A percentile compares a stretch with the other conserved stretches of the same genome.
These are phyloP conservation scores for Clinocottus analis DNA, from an alignment of 2,113 vertebrate species.

Conservation along the genomic window DNA sequence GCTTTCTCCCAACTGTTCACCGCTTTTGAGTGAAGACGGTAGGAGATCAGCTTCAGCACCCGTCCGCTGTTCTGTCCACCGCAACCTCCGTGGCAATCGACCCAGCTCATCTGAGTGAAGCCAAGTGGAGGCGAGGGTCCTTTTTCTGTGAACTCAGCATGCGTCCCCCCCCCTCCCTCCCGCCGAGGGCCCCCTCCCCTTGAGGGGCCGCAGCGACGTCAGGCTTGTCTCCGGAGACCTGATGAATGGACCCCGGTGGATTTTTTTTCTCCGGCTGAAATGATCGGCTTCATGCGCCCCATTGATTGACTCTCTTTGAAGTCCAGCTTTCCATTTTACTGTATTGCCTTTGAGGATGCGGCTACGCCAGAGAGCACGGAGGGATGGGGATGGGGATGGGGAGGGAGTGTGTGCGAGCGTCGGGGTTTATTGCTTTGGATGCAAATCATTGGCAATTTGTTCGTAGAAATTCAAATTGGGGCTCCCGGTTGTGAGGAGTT, in stretches of 20 bases:
- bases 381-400: too few species aligned
- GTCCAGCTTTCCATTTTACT: constrained; percentile 42
- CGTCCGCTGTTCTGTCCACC: constrained; percentile 15
- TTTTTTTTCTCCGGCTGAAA: constrained; percentile 52
- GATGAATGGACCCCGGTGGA: constrained; percentile 39
- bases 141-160: constrained; percentile 24
- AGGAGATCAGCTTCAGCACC: neutral
- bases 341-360: constrained; percentile 48
- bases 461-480: constrained; percentile 22
- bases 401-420: constrained; percentile 15
- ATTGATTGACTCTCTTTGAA: constrained; percentile 63
- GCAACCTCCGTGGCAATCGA: constrained; percentile 46
- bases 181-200: too few species aligned
- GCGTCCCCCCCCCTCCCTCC: constrained; percentile 14
- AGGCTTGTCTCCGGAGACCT: constrained; percentile 31
- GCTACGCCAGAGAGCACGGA: constrained; percentile 10
- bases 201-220: constrained; percentile 47
- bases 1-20: constrained; percentile 1
- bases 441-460: constrained; percentile 36
- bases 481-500: constrained; percentile 28
- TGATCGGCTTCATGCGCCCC: constrained; percentile 20
- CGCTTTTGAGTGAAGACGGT: constrained; percentile 9
- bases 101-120: constrained; percentile 22
- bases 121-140: constrained; percentile 3
- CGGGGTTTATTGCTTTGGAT: constrained; percentile 31